Evolutionary conservation across 2,888 invertebrate species (phyloP).

Genomic region (Macaria notata): DNA sequence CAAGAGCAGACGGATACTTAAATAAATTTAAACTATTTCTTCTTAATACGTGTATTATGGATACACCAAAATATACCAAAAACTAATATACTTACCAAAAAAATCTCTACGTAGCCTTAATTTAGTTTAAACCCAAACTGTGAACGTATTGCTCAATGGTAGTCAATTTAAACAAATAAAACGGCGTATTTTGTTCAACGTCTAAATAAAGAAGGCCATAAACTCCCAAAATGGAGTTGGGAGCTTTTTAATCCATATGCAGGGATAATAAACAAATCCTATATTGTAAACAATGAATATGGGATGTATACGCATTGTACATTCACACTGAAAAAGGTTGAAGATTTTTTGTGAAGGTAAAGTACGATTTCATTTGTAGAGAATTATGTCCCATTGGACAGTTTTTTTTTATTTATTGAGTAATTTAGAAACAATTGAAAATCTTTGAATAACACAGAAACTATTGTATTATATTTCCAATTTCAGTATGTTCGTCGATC

Average conservation of each 20-base stretch:
- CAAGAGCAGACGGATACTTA: too few species aligned
- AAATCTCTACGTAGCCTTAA: neutral
- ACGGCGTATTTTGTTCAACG: conserved; percentile 25
- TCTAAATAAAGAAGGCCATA: conserved; percentile 60
- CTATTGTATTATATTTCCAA: too few species aligned
- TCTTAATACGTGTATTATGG: too few species aligned
- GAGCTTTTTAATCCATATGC: conserved; percentile 80
- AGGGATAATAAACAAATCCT: conserved; percentile 74
- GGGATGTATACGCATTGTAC: conserved; percentile 46
- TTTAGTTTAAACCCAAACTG: neutral
- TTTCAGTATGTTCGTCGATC: too few species aligned
- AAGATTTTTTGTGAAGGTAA: neutral
- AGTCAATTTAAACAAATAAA: conserved; percentile 28
- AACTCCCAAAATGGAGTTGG: conserved; percentile 66
- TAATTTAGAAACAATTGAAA: too few species aligned
- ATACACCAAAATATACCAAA: too few species aligned
- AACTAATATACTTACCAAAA: too few species aligned
- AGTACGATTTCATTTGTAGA: too few species aligned
- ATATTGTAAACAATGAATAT: conserved; percentile 67
- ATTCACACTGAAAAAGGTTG: conserved; percentile 33
- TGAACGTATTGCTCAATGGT: conserved; percentile 2
- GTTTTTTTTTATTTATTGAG: too few species aligned
- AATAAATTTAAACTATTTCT: too few species aligned
- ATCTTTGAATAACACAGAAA: too few species aligned
- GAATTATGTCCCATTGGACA: too few species aligned